phyloP scores from a whole-genome alignment of 2,113 vertebrate genomes.

The Turnix velox region DNA sequence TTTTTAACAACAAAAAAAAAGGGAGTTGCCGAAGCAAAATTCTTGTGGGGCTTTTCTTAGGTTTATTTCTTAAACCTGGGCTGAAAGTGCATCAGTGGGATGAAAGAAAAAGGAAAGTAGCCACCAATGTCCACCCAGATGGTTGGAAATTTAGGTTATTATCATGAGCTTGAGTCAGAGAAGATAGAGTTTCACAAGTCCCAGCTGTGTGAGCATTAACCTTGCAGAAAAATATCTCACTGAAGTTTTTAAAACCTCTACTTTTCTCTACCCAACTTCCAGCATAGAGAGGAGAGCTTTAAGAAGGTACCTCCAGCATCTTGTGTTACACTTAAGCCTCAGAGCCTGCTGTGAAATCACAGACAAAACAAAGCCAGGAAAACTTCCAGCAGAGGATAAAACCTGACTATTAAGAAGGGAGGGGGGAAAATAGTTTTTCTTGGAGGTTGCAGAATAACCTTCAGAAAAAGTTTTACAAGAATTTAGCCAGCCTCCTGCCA shows the following conservation, averaged over 20 bases:
- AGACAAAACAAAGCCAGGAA: not conserved
- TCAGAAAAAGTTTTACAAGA: not conserved
- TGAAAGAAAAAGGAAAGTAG: not conserved
- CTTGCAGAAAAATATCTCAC: not conserved
- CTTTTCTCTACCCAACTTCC: not conserved
- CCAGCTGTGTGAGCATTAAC: not conserved
- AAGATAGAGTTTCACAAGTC: not conserved
- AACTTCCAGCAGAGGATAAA: not conserved
- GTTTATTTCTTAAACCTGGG: not conserved
- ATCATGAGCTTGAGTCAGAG: not conserved
- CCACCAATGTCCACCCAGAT: not conserved
- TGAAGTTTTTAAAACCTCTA: not conserved
- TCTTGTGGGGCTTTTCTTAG: not conserved
- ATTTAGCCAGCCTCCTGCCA: not conserved
- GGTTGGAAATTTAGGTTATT: not conserved
- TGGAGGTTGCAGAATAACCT: not conserved
- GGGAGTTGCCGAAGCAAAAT: not conserved
- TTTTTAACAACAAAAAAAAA: not conserved
- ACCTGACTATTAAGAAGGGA: not conserved
- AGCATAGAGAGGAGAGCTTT: not conserved
- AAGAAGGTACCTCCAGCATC: not conserved
- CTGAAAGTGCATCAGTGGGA: not conserved
- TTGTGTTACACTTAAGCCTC: not conserved
- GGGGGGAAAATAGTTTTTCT: not conserved
- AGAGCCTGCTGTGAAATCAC: not conserved